Evolutionary conservation across 2,888 invertebrate genomes (phyloP).

Genomic region (Bhutanitis thaidina): DNA sequence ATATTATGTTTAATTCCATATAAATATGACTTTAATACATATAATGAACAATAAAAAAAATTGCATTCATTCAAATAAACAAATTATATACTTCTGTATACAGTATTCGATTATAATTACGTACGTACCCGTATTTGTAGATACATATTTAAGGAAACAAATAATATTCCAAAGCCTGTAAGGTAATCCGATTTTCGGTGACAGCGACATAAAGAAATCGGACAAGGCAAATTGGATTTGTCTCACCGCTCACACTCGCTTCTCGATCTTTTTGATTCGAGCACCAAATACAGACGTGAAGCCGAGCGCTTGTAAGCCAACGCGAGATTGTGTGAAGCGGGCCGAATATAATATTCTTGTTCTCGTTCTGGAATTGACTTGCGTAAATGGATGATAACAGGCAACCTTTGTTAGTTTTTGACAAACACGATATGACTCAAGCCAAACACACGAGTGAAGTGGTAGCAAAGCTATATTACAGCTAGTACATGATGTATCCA

Average conservation of each 20-base stretch:
- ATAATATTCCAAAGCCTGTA: constrained; percentile 4
- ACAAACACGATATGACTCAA: no score
- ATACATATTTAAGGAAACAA: background rate
- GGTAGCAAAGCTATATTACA: no score
- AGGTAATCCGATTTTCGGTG: constrained; percentile 16
- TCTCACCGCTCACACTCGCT: constrained; percentile 19
- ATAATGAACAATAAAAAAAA: no score
- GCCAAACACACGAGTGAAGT: no score
- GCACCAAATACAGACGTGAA: constrained; percentile 14
- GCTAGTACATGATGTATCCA: no score
- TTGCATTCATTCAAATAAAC: no score
- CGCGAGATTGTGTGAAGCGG: constrained; percentile 16
- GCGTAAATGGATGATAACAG: constrained; percentile 1
- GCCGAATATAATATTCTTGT: constrained; percentile 18
- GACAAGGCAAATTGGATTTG: constrained; percentile 22
- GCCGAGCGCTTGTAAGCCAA: constrained; percentile 18
- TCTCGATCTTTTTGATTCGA: constrained; percentile 18
- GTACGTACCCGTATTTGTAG: no score
- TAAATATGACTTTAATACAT: no score
- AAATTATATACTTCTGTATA: no score
- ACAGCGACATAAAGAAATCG: constrained; percentile 21
- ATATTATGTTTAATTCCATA: no score
- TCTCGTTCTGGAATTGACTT: constrained; percentile 18
- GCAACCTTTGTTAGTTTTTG: no score
- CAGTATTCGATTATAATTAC: no score